These are phyloP conservation scores for Hecatera dysodea DNA, from an alignment of 2,888 invertebrate genomes.

Conservation along the genomic window DNA sequence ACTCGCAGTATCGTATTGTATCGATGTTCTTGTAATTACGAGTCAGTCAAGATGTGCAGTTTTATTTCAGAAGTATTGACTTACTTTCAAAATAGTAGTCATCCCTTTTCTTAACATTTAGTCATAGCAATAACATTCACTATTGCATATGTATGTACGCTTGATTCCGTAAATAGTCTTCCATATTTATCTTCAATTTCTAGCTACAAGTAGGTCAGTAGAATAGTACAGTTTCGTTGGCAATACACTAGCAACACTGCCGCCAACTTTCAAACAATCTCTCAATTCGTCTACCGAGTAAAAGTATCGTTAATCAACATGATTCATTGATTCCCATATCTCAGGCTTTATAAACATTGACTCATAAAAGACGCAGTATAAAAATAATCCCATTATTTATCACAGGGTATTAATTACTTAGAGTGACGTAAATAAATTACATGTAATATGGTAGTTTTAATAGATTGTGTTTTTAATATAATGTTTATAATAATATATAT, in stretches of 20 bases:
- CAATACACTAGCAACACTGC: constrained; percentile 45
- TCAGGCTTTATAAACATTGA: constrained; percentile 26
- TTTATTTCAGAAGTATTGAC: neutral
- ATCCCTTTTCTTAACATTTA: neutral
- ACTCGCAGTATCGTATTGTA: neutral
- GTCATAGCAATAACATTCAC: neutral
- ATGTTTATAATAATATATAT: too few species aligned
- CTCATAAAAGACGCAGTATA: neutral
- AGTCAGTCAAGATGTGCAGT: neutral
- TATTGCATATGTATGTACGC: neutral
- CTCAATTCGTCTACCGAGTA: neutral
- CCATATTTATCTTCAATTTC: neutral
- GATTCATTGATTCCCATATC: constrained; percentile 18
- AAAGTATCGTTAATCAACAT: neutral
- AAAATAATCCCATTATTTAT: constrained; percentile 26
- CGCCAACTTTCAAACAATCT: constrained; percentile 39
- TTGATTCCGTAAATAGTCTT: neutral
- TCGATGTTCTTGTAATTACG: neutral
- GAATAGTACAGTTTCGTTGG: constrained; percentile 24
- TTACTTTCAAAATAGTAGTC: neutral
- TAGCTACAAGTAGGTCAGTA: constrained; percentile 45
- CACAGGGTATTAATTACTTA: constrained; percentile 18
- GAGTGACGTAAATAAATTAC: neutral
- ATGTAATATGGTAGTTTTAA: neutral
- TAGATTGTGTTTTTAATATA: too few species aligned